Base-by-base conservation (phyloP, 30 jellyfish, hydroid and myxozoan species). In the Aurelia sp. region DNA sequence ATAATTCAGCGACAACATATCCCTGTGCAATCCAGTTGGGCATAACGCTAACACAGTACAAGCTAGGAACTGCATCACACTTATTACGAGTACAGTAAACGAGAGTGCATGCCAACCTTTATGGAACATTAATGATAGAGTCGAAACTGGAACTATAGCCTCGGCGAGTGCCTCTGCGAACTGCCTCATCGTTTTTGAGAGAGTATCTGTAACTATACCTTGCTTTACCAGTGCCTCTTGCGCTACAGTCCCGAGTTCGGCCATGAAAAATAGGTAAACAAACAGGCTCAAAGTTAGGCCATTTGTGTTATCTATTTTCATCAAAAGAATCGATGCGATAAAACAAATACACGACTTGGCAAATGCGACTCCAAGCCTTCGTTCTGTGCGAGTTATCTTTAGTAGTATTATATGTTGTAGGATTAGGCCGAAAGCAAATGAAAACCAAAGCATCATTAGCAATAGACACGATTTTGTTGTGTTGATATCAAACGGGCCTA, bases 51-150 rank as follows among this genome's bases (percentile, higher is more conserved):
- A 68, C 11, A 72, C 19, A 23, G 89, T 35, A 57, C 95, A 74
- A 4, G 83, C 73, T 69, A 86, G 73, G 65, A 86, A 75, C 72
- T 68, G 95, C 79, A 86, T 19, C 21, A 86, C 60, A 23, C 95
- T 86, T 33, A 75, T 69, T 17, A 66, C 81, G 23, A 86, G 12
- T 19, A 86, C 53, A 9, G 81, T 71, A 58, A 86, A 74, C 21
- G 95, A 52, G 73, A 86, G 40, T 5, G 95, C 78, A 40, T 75
- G 84, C 89, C 95, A 64, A 2, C 89, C 89, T 48, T 86, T 76
- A 73, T 57, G 79, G 85, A 74, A 66, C 89, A 86, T 86, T 48
- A 76, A 37, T 0, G 85, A 78, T 18, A 86, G 84, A 23, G 84
- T 20, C 48, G 67, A 44, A 5, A 55, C 79, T 15, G 95, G 95